A percentile compares a stretch with the other conserved stretches of the same genome.
Conservation (phyloP, 2,888 invertebrate genomes). For the Allophyes oxyacanthae region DNA sequence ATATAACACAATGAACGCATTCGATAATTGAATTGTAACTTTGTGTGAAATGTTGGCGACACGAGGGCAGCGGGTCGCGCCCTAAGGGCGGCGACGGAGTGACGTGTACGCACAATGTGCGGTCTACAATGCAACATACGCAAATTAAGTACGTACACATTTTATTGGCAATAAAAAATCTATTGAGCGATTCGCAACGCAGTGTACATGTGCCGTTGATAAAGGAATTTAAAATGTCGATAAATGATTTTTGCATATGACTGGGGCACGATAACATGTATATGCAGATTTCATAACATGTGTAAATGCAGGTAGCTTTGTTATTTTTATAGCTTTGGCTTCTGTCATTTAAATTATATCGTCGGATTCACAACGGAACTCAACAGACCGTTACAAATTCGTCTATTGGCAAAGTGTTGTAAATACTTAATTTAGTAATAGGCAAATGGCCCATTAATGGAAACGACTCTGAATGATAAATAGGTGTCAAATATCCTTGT, state of each 20-base stretch:
- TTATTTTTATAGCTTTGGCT: slow-evolving; percentile 69
- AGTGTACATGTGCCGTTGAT: slow-evolving; percentile 78
- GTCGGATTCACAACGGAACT: slow-evolving; percentile 75
- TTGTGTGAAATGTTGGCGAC: slow-evolving; percentile 73
- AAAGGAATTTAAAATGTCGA: slow-evolving; percentile 83
- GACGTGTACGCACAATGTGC: slow-evolving; percentile 73
- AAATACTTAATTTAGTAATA: slow-evolving; percentile 74
- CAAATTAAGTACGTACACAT: slow-evolving; percentile 87
- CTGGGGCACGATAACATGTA: slow-evolving; percentile 64
- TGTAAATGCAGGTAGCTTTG: slow-evolving; percentile 78
- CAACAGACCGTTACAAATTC: slow-evolving; percentile 82
- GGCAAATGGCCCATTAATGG: slow-evolving; percentile 64
- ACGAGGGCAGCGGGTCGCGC: slow-evolving; percentile 86
- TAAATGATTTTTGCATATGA: slow-evolving; percentile 89
- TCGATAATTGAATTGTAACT: slow-evolving; percentile 82
- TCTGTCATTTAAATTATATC: slow-evolving; percentile 79
- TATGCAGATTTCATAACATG: slow-evolving; percentile 83
- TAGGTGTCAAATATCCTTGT: slow-evolving; percentile 26
- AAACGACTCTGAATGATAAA: slow-evolving; percentile 63
- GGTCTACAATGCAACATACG: slow-evolving; percentile 84
- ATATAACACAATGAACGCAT: slow-evolving; percentile 72
- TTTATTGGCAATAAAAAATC: slow-evolving; percentile 85
- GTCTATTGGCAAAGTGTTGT: slow-evolving; percentile 73
- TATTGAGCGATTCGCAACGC: slow-evolving; percentile 83
- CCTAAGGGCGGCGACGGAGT: slow-evolving; percentile 72